Base-by-base conservation (phyloP, 2,888 invertebrate species). In the Pegoplata infirma region DNA sequence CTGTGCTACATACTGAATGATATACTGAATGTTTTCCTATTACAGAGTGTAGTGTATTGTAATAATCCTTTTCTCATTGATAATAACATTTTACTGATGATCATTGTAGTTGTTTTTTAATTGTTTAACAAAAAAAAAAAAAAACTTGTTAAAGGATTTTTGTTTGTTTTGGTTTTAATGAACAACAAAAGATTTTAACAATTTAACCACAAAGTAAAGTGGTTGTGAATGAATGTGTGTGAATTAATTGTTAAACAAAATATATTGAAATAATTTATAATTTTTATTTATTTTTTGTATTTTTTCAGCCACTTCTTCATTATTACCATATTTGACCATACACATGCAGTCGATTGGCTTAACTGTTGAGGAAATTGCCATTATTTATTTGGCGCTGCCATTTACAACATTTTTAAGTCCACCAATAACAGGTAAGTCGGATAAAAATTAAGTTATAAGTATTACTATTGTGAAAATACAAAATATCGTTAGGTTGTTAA, bases 281-380 rank as follows among this genome's bases (percentile, higher is more conserved):
- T 28, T 28, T 28, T 32, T 32, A 10, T 32, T 32, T 10, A 32
- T 76, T 5, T 44, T 14, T 47, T n/a, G n/a, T 59, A 53, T 32
- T 40, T 44, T 91, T 91, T 25, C 88, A 94, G 96, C 95, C 61
- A 94, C 95, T 36, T 95, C 96, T 63, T 95, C 95, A 6, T 91
- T 97, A 63, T 90, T 97, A 73, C 97, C 97, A 0, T 97, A 96
- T 88, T 90, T 97, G 85, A 95, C 96, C 1, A 94, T 97, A 82
- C 97, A 96, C 90, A 97, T 97, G 97, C 95, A 95, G 90, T 89
- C 95, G 85, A 94, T 97, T 87, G 97, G 97, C 76, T 91, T 97
- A 74, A 94, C 95, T 55, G 94, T 96, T 82, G 94, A 95, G 84
- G 96, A 97, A 91, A 95, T 96, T 80, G 95, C 96, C 67, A 93